Percentiles rank a stretch among this genome's conserved stretches.
Evolutionary conservation across 2,113 vertebrate species (phyloP).

Genomic region (Martes martes): DNA sequence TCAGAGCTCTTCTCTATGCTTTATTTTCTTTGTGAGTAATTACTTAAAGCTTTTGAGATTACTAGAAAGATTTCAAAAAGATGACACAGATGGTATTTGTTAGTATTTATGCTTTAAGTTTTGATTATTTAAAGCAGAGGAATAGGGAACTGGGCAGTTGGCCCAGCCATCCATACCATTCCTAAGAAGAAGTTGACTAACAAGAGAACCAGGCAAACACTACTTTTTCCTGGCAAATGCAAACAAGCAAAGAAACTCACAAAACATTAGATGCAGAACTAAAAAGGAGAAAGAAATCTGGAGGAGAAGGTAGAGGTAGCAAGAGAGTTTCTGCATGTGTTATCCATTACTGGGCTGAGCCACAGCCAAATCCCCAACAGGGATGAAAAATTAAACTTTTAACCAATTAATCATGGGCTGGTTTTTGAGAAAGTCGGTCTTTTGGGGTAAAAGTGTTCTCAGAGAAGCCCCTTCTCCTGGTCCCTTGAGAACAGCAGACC

Average conservation of each 20-base stretch:
- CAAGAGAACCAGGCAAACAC: background rate
- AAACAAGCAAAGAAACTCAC: background rate
- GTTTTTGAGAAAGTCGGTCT: background rate
- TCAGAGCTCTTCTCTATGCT: background rate
- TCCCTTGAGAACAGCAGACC: background rate
- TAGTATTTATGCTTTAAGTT: constrained; percentile 25
- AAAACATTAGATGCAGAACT: background rate
- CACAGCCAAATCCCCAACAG: background rate
- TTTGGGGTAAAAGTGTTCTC: background rate
- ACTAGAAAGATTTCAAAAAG: constrained; percentile 15
- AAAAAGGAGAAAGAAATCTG: background rate
- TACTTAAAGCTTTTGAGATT: constrained; percentile 45
- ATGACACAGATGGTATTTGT: constrained; percentile 25
- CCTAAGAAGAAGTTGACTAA: background rate
- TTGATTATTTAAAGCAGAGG: constrained; percentile 18
- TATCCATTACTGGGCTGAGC: background rate
- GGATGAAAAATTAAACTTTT: background rate
- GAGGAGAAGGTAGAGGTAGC: background rate
- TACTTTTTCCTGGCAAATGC: background rate
- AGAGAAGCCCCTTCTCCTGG: background rate
- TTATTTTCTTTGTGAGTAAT: constrained; percentile 62
- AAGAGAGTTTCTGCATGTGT: background rate
- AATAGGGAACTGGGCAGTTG: background rate
- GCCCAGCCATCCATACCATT: background rate
- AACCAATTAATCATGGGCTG: background rate